Percentiles rank a stretch among this genome's conserved stretches.
These are phyloP conservation scores for Oedothorax gibbosus DNA, from an alignment of 1,140 invertebrate species.

Conservation along the genomic window DNA sequence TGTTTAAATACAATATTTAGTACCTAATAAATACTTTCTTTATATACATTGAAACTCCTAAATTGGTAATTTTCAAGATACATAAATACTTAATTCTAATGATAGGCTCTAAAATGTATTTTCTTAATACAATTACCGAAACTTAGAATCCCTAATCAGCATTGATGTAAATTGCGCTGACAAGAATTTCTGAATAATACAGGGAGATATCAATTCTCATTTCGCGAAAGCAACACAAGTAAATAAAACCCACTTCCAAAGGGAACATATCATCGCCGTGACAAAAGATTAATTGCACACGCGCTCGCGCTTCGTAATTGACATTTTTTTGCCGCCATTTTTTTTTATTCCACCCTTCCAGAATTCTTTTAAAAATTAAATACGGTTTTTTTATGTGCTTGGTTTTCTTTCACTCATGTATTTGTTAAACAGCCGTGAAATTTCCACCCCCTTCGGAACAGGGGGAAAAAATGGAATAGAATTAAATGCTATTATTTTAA, in stretches of 20 bases:
- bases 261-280: conserved; percentile 36
- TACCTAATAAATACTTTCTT: too few relatives aligned
- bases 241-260: conserved; percentile 31
- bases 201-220: conserved; percentile 21
- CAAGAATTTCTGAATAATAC: neutral
- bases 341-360: conserved; percentile 4
- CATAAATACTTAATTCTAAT: too few relatives aligned
- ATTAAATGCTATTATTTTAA: conserved; percentile 61
- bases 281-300: conserved; percentile 56
- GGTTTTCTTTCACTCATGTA: neutral
- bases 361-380: conserved; percentile 56
- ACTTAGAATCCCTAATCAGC: too few relatives aligned
- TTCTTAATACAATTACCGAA: too few relatives aligned
- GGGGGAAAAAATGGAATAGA: conserved; percentile 9
- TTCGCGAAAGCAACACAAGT: conserved; percentile 20
- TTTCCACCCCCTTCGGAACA: conserved; percentile 2
- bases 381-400: conserved; percentile 30
- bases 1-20: too few relatives aligned
- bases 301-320: conserved; percentile 56
- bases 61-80: too few relatives aligned
- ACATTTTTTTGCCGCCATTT: conserved; percentile 53
- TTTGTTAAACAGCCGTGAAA: conserved; percentile 44
- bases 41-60: too few relatives aligned
- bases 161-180: too few relatives aligned
- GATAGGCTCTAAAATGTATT: too few relatives aligned